These are phyloP conservation scores for Chrysogorgia sp. DNA, from an alignment of 92 coral and sea anemone species.

Conservation along the genomic window DNA sequence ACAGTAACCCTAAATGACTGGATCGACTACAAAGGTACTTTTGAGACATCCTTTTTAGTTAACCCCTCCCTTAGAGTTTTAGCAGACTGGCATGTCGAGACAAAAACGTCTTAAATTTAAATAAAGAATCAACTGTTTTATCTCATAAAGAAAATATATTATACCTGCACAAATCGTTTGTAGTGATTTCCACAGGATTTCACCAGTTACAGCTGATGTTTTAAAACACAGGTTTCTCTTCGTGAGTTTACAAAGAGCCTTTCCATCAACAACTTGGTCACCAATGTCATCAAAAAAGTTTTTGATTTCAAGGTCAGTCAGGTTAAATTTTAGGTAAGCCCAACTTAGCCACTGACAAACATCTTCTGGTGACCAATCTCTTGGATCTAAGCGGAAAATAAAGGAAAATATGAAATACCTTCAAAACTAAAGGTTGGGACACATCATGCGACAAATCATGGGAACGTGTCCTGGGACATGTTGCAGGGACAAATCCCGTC, in stretches of 20 bases:
- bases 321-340: conserved; percentile 32
- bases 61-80: too few species aligned
- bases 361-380: conserved; percentile 28
- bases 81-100: too few species aligned
- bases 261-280: conserved; percentile 16
- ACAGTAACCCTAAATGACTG: too few species aligned
- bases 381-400: conserved; percentile 17
- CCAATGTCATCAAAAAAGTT: conserved; percentile 3
- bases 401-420: not conserved
- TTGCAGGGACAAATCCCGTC: too few species aligned
- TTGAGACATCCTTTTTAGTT: too few species aligned
- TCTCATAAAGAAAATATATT: not conserved
- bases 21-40: too few species aligned
- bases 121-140: not conserved
- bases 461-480: too few species aligned
- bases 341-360: conserved; percentile 35
- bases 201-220: conserved; percentile 17
- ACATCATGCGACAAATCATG: not conserved
- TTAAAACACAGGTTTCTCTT: conserved; percentile 19
- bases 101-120: too few species aligned
- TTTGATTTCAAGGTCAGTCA: conserved; percentile 1
- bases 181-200: conserved; percentile 19
- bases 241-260: conserved; percentile 10
- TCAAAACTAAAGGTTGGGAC: not conserved
- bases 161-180: conserved; percentile 25